These are phyloP conservation scores for Strigamia maritima DNA, from an alignment of 2,888 invertebrate genomes.

Conservation along the genomic window DNA sequence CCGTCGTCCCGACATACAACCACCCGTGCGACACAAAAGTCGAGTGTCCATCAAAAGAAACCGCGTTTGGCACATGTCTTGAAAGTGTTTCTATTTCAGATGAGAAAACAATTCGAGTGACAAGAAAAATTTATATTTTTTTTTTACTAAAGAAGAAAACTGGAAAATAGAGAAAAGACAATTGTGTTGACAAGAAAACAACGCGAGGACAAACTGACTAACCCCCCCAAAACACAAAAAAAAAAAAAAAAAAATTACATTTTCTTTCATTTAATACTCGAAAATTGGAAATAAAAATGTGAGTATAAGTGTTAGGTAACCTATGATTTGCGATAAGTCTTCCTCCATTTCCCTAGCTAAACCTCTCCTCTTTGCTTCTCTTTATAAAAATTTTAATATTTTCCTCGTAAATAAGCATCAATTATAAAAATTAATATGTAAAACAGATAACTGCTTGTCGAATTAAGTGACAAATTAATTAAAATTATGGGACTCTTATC, in stretches of 20 bases:
- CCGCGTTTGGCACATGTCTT: slow-evolving; percentile 18
- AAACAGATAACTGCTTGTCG: background rate
- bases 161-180: background rate
- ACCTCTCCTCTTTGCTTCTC: background rate
- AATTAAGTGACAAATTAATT: slow-evolving; percentile 10
- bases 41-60: slow-evolving; percentile 28
- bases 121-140: background rate
- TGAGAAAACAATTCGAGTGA: background rate
- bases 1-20: background rate
- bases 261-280: background rate
- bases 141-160: background rate
- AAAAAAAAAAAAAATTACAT: too few species aligned
- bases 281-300: background rate
- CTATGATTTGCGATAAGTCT: background rate
- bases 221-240: too few species aligned
- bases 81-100: background rate
- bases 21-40: slow-evolving; percentile 11
- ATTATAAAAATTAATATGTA: background rate
- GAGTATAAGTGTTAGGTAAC: background rate
- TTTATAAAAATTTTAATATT: background rate
- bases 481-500: background rate
- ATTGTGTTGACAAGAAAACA: slow-evolving; percentile 31
- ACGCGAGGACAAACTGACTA: background rate
- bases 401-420: background rate
- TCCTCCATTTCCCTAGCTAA: background rate